These are phyloP conservation scores for Cettia cetti DNA, from an alignment of 2,113 vertebrate genomes.

Conservation along the genomic window DNA sequence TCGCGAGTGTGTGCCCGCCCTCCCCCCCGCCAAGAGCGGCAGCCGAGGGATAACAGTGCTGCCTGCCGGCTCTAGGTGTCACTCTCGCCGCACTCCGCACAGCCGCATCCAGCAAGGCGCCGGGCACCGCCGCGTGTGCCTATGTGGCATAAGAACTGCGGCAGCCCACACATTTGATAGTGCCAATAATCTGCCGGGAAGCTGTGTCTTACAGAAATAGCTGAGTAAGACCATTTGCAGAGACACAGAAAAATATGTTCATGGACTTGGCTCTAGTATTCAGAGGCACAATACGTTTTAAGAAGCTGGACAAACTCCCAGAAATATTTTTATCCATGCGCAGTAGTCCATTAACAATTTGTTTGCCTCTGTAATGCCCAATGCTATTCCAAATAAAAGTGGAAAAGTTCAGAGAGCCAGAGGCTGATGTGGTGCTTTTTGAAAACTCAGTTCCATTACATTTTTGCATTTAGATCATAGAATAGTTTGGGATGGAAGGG, in stretches of 20 bases:
- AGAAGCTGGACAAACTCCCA: not conserved
- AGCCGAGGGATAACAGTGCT: fast-evolving
- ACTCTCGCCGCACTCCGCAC: not conserved
- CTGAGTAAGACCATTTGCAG: not conserved
- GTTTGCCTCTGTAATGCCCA: not conserved
- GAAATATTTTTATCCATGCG: not conserved
- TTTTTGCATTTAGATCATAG: not conserved
- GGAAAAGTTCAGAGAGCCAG: not conserved
- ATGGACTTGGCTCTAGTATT: not conserved
- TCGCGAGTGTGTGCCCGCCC: fast-evolving
- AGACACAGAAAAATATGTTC: not conserved
- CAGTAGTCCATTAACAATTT: not conserved
- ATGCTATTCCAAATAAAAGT: not conserved
- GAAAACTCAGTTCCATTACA: not conserved
- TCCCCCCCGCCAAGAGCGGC: not conserved
- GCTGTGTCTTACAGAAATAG: not conserved
- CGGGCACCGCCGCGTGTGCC: fast-evolving
- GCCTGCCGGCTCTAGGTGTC: slow-evolving; percentile 36
- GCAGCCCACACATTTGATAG: not conserved
- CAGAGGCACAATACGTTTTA: not conserved
- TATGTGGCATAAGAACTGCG: fast-evolving
- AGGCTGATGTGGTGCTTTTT: not conserved
- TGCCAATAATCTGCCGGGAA: not conserved
- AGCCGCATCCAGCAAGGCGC: fast-evolving
- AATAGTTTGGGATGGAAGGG: not conserved